A percentile compares a stretch with the other conserved stretches of the same genome.
Evolutionary conservation across 2,113 vertebrate genomes (phyloP).

Genomic region (Harpagus bidentatus): DNA sequence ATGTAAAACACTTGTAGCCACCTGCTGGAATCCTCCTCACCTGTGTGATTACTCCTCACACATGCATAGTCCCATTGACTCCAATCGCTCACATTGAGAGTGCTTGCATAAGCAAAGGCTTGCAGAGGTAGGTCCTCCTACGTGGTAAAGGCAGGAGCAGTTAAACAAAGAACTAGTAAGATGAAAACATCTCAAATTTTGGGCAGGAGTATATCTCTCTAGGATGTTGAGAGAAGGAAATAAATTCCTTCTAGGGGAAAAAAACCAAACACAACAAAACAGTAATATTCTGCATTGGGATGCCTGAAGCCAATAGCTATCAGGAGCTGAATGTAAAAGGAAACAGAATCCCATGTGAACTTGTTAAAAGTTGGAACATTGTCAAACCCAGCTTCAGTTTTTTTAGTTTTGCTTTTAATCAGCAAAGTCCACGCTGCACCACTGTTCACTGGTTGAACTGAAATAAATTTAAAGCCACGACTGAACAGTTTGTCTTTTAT

Average conservation of each 20-base stretch:
- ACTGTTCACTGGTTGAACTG: constrained; percentile 22
- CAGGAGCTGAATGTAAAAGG: not conserved
- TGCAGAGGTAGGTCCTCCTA: not conserved
- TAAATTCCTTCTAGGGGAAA: not conserved
- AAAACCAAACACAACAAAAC: not conserved
- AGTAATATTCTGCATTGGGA: not conserved
- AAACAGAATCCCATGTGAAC: not conserved
- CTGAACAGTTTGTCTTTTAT: constrained; percentile 8
- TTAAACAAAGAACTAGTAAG: not conserved
- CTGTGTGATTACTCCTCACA: not conserved
- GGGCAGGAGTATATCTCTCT: not conserved
- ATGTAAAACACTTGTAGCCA: not conserved
- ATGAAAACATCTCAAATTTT: not conserved
- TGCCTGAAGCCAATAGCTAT: not conserved
- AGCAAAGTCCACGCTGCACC: not conserved
- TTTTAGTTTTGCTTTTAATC: constrained; percentile 44
- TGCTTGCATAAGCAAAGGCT: not conserved
- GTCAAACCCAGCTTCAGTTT: constrained; percentile 16
- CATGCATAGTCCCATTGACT: not conserved
- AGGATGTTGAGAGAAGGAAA: not conserved
- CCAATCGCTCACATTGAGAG: not conserved
- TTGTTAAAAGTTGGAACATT: not conserved
- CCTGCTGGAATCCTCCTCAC: not conserved
- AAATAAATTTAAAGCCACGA: constrained; percentile 19
- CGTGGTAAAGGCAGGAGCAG: not conserved